Base-by-base conservation (phyloP, 2,888 invertebrate species). In the Stenichneumon culpator region DNA sequence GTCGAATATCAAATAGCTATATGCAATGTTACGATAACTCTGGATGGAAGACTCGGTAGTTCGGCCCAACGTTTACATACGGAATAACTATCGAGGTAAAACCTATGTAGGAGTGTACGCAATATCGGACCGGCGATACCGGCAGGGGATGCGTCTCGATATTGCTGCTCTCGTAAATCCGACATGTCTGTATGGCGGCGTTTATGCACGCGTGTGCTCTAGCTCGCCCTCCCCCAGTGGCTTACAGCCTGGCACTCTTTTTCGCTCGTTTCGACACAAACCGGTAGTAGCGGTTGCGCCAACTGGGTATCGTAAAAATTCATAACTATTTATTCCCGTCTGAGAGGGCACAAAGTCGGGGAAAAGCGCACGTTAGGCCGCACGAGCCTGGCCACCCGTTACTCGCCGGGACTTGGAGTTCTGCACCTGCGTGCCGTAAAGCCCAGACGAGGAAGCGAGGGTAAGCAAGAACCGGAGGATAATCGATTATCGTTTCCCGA, bases 401-500 rank as follows among this genome's bases (percentile, higher is more conserved):
- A 60, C 28, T 77, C 9, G 22, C 39, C 47, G 47, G 57, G 32
- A 5, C 57, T 67, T 32, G 22, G 60, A 57, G 52, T 22, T 44
- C 73, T 57, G 72, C 68, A 74, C 47, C 73, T 73, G 74, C 68
- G 68, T 67, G 72, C 50, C 28, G 22, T 19, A 25, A 32, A 57
- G 16, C 16, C 39, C 73, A 11, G 44, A 19, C 57, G 74, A 52
- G 32, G 11, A 32, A 50, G 47, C 57, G 67, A 47, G 68, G 25
- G 11, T n/a, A 69, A 74, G 39, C 50, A 25, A 54, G 60, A 70
- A 70, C 28, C 79, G 44, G 39, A 60, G 80, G 60, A 82, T 52
- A 82, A 82, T 82, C 82, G 82, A 82, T 82, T 82, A 77, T 82
- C 82, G 77, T 77, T 77, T 80, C 52, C 19, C 65, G 47, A 28